phyloP scores from a whole-genome alignment of 2,888 invertebrate genomes.

The Tubulanus polymorphus region DNA sequence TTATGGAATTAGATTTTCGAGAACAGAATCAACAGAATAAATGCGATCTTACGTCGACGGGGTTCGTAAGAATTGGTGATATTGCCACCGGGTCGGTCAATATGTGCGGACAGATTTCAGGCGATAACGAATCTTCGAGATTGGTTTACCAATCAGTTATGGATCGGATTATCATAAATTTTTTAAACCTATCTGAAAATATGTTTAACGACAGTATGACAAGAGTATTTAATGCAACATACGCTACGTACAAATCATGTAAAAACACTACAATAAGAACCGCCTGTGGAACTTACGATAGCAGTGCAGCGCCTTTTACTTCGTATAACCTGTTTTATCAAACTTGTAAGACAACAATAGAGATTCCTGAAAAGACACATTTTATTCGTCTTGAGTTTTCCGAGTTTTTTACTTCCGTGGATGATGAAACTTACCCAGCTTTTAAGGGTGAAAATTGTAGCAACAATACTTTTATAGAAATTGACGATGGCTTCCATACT shows the following conservation, averaged over 20 bases:
- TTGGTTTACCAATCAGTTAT: too few relatives aligned
- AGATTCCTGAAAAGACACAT: constrained; percentile 4
- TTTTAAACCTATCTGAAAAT: too few relatives aligned
- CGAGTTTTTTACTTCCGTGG: too few relatives aligned
- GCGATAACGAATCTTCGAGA: not conserved
- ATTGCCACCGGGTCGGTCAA: not conserved
- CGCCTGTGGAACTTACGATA: too few relatives aligned
- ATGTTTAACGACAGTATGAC: too few relatives aligned
- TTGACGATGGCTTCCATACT: constrained; percentile 13
- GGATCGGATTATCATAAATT: too few relatives aligned
- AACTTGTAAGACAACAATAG: constrained; percentile 22
- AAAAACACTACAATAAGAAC: too few relatives aligned
- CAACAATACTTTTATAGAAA: constrained; percentile 27
- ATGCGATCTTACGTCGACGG: constrained; percentile 7
- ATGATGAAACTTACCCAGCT: too few relatives aligned
- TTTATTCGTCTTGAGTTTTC: constrained; percentile 25
- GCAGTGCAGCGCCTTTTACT: too few relatives aligned
- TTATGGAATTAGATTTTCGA: constrained; percentile 14
- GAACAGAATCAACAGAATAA: not conserved
- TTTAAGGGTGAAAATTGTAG: constrained; percentile 24
- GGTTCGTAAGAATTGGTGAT: constrained; percentile 3
- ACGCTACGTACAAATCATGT: too few relatives aligned
- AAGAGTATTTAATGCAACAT: too few relatives aligned
- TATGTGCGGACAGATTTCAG: constrained; percentile 1
- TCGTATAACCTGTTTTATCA: constrained; percentile 24